A percentile compares a stretch with the other conserved stretches of the same genome.
Conservation (phyloP, 2,888 invertebrate species). For the Erebia aethiops region DNA sequence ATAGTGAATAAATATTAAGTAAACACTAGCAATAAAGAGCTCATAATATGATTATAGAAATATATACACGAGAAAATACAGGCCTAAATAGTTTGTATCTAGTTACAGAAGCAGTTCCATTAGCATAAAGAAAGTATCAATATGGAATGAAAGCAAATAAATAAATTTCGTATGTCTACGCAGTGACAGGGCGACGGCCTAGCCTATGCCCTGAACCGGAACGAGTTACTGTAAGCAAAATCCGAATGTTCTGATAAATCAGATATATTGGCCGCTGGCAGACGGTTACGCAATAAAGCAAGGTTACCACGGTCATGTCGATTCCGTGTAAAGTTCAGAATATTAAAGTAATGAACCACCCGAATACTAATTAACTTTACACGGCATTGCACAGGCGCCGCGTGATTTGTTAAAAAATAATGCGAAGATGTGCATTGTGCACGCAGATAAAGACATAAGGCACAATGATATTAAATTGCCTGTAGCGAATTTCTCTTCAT, state of each 20-base stretch:
- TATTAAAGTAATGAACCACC: conserved; percentile 1
- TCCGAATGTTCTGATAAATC: conserved; percentile 41
- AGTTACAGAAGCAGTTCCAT: not conserved
- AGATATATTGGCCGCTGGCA: conserved; percentile 23
- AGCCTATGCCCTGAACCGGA: conserved; percentile 56
- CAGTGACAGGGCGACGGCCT: conserved; percentile 40
- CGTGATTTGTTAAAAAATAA: not conserved
- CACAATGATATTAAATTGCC: conserved; percentile 14
- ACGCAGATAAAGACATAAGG: conserved; percentile 6
- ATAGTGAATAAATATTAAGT: too few species aligned
- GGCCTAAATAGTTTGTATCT: not conserved
- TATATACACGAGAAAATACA: not conserved
- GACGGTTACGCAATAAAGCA: conserved; percentile 18
- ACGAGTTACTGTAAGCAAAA: conserved; percentile 50
- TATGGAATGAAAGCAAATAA: not conserved
- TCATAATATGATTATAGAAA: not conserved
- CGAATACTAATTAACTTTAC: conserved; percentile 11
- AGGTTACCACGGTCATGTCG: conserved; percentile 16
- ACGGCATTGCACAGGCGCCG: not conserved
- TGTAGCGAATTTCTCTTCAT: conserved; percentile 34
- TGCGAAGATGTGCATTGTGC: not conserved
- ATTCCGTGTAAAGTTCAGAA: conserved; percentile 10
- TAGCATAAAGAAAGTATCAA: not conserved
- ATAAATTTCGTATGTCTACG: not conserved
- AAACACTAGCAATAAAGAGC: not conserved